A percentile compares a stretch with the other conserved stretches of the same genome.
phyloP scores from a whole-genome alignment of 2,113 vertebrate species.

The Megaptera novaeangliae region DNA sequence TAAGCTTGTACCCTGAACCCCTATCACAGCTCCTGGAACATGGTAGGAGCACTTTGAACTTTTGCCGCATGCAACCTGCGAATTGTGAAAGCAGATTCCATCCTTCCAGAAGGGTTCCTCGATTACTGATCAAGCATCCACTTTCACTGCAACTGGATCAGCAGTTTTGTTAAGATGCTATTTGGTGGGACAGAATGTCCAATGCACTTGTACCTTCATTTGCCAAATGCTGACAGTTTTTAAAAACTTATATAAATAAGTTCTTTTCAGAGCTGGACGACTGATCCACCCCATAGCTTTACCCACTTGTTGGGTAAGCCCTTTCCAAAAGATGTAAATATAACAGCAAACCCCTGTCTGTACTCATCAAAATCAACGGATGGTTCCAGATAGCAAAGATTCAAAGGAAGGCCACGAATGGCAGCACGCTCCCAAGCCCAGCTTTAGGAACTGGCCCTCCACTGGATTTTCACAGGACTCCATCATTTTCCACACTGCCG shows the following conservation, averaged over 20 bases:
- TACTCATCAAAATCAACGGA: background rate
- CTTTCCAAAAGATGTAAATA: background rate
- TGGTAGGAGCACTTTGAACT: background rate
- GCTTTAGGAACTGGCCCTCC: background rate
- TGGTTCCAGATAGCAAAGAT: background rate
- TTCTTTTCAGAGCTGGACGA: background rate
- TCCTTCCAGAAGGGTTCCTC: background rate
- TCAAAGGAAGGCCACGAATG: background rate
- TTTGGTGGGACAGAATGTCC: background rate
- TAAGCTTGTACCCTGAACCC: background rate
- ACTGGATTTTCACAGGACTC: background rate
- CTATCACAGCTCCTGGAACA: background rate
- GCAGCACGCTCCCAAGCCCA: background rate
- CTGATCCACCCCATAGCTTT: background rate
- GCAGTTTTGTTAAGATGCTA: background rate
- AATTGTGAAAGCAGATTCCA: background rate
- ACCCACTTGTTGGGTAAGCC: background rate
- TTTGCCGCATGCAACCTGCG: background rate
- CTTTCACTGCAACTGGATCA: background rate
- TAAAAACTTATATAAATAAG: background rate
- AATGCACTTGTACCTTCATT: background rate
- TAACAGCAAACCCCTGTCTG: background rate
- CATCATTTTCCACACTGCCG: background rate
- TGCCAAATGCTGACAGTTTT: background rate
- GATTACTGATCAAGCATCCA: background rate